These are phyloP conservation scores for Stenichneumon culpator DNA, from an alignment of 2,888 invertebrate genomes.

Conservation along the genomic window DNA sequence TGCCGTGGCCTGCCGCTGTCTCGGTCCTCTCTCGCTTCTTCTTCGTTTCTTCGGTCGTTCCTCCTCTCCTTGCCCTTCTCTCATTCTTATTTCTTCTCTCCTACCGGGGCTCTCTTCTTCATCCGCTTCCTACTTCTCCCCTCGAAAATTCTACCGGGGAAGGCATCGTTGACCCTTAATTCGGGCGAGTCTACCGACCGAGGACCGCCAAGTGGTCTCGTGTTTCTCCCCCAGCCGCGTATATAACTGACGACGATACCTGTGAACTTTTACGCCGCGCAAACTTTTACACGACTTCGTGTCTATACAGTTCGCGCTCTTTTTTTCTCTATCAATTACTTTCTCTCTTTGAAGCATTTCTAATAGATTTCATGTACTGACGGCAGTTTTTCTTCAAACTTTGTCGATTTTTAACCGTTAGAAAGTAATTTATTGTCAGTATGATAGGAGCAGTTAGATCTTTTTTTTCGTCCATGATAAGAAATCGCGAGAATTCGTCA, in stretches of 20 bases:
- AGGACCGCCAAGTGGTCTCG: constrained; percentile 36
- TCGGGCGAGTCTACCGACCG: constrained; percentile 27
- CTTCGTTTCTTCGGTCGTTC: constrained; percentile 55
- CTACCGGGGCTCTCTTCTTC: constrained; percentile 46
- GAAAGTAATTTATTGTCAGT: not conserved
- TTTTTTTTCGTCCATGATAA: not conserved
- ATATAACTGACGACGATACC: constrained; percentile 4
- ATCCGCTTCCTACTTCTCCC: constrained; percentile 63
- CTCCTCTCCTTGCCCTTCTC: constrained; percentile 53
- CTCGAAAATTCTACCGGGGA: constrained; percentile 41
- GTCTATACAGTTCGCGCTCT: not conserved
- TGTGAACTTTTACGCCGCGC: not conserved
- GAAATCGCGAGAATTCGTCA: constrained; percentile 7
- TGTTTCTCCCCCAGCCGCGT: constrained; percentile 1
- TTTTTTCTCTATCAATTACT: not conserved
- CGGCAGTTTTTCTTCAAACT: not conserved
- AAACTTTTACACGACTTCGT: not conserved
- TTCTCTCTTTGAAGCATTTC: not conserved
- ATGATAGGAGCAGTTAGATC: not conserved
- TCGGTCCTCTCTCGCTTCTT: constrained; percentile 46
- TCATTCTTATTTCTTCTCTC: constrained; percentile 49
- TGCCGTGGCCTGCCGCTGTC: constrained; percentile 9
- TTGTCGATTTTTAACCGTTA: not conserved
- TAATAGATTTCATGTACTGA: not conserved
- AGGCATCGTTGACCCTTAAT: constrained; percentile 53